phyloP scores from a whole-genome alignment of 2,113 vertebrate species.

The Coracopsis vasa region DNA sequence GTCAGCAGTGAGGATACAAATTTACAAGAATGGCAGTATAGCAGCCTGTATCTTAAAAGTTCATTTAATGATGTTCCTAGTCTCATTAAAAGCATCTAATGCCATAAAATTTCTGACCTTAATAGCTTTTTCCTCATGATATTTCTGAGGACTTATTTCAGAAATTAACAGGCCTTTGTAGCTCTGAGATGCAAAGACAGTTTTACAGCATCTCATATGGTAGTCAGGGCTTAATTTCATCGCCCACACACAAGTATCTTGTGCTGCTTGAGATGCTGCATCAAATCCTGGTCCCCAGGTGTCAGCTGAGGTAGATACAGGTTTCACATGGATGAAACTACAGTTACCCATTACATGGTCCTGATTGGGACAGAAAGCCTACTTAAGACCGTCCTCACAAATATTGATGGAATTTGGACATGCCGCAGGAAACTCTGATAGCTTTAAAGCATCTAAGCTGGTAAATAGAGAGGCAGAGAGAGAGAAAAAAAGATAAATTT shows the following conservation, averaged over 20 bases:
- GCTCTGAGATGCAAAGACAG: neutral
- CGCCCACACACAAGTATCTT: neutral
- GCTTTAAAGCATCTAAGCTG: neutral
- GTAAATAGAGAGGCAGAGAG: neutral
- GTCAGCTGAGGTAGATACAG: neutral
- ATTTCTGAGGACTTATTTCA: neutral
- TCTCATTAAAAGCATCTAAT: neutral
- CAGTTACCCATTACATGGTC: neutral
- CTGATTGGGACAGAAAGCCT: neutral
- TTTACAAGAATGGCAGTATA: neutral
- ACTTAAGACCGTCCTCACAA: neutral
- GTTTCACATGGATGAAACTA: neutral
- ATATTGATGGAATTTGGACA: neutral
- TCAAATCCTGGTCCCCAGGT: neutral
- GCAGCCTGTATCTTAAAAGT: neutral
- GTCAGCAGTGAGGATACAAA: neutral
- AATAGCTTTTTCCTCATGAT: neutral
- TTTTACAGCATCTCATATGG: neutral
- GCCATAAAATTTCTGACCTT: neutral
- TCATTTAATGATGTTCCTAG: neutral
- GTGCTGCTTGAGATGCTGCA: neutral
- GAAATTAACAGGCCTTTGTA: neutral
- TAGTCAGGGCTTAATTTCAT: neutral
- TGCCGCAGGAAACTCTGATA: neutral
- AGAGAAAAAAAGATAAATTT: no score